Evolutionary conservation across 2,113 vertebrate species (phyloP).

Genomic region (Trogon melanurus): DNA sequence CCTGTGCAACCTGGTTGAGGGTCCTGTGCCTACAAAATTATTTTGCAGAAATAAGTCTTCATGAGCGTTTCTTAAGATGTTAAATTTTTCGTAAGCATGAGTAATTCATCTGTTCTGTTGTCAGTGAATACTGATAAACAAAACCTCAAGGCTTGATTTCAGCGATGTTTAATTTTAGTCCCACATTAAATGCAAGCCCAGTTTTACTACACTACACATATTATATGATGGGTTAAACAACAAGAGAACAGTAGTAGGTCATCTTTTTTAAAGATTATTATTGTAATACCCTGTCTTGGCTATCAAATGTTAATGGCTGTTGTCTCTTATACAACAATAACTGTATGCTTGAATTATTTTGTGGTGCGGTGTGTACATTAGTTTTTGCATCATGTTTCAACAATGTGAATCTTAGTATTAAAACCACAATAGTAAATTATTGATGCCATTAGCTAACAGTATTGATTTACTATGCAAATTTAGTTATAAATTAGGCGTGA

Average conservation of each 20-base stretch:
- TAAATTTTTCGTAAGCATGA: background rate
- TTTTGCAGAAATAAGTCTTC: background rate
- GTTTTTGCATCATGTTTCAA: constrained; percentile 51
- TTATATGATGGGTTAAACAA: constrained; percentile 64
- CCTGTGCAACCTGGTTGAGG: background rate
- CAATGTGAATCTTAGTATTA: constrained; percentile 60
- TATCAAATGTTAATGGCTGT: constrained; percentile 67
- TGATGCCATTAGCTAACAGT: constrained; percentile 36
- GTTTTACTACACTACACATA: constrained; percentile 39
- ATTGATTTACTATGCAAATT: constrained; percentile 42
- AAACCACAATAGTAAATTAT: constrained; percentile 52
- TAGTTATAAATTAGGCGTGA: background rate
- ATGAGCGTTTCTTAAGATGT: background rate
- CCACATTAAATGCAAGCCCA: constrained; percentile 50
- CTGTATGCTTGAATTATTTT: constrained; percentile 65
- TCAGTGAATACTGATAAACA: background rate
- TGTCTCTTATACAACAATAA: constrained; percentile 63
- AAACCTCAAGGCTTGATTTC: constrained; percentile 3
- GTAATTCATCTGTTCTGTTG: background rate
- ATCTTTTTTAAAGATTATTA: background rate
- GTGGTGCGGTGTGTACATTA: constrained; percentile 47
- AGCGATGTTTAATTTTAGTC: constrained; percentile 55
- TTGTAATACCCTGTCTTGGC: constrained; percentile 58
- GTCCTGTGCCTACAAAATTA: background rate
- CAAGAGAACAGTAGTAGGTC: constrained; percentile 52